phyloP scores from a whole-genome alignment of 1,140 invertebrate species.

The Drosophila elegans region DNA sequence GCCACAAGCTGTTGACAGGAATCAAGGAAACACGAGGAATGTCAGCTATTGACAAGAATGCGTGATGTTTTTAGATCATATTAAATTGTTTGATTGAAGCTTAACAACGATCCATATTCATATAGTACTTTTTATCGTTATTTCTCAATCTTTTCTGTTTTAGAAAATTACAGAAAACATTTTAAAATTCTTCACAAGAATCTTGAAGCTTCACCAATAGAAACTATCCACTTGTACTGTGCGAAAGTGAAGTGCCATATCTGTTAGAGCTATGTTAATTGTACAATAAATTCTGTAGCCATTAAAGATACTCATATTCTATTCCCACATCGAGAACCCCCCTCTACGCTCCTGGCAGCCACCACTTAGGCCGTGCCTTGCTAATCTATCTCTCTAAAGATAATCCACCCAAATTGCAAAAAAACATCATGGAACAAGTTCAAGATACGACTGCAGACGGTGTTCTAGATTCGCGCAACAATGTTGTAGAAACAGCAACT shows the following conservation, averaged over 20 bases:
- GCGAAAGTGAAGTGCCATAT: not conserved
- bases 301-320: constrained; percentile 5
- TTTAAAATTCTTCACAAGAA: too few species aligned
- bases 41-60: not conserved
- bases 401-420: constrained; percentile 26
- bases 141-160: too few species aligned
- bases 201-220: not conserved
- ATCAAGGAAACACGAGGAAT: constrained; percentile 15
- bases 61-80: not conserved
- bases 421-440: constrained; percentile 48
- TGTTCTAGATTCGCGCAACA: constrained; percentile 75
- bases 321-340: not conserved
- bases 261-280: constrained; percentile 2
- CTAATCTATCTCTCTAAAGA: constrained; percentile 32
- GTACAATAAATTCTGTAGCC: constrained; percentile 8
- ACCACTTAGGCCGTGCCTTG: constrained; percentile 21
- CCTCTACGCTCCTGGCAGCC: constrained; percentile 7
- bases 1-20: constrained; percentile 17
- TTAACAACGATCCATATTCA: too few species aligned
- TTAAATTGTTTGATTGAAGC: not conserved
- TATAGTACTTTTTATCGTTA: too few species aligned
- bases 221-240: not conserved
- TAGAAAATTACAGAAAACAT: too few species aligned
- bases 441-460: constrained; percentile 47
- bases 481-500: constrained; percentile 59